A percentile compares a stretch with the other conserved stretches of the same genome.
Evolutionary conservation across 1,140 invertebrate species (phyloP).

Genomic region (Heliconius congener): DNA sequence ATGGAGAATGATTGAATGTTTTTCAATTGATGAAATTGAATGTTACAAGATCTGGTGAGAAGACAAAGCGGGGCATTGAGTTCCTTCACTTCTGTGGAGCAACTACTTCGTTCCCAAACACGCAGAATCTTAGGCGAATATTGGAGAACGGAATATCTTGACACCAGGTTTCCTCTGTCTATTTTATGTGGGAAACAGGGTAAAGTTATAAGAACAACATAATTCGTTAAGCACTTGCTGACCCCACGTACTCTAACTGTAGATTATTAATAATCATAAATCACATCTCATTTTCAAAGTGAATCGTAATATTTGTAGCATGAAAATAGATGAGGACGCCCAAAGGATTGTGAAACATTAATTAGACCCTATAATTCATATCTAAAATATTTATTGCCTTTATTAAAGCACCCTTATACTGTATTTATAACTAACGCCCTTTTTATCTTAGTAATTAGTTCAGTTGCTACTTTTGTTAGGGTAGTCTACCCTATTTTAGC

Average conservation of each 20-base stretch:
- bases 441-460: background rate
- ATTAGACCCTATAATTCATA: conserved; percentile 19
- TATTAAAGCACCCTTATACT: conserved; percentile 7
- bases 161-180: no score
- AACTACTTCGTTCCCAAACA: no score
- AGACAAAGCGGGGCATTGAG: no score
- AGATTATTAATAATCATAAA: background rate
- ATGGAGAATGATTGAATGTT: no score
- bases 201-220: background rate
- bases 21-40: no score
- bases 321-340: background rate
- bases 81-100: no score
- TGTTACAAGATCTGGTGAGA: no score
- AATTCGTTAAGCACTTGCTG: background rate
- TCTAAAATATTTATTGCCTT: conserved; percentile 20
- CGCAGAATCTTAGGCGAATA: no score
- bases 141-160: no score
- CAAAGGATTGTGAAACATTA: conserved; percentile 7
- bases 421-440: background rate
- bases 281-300: background rate
- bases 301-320: conserved; percentile 4
- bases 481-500: background rate
- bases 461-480: background rate
- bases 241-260: background rate
- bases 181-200: no score